Evolutionary conservation across 2,797 vertebrate species (phyloP).

Genomic region (Astyanax mexicanus): DNA sequence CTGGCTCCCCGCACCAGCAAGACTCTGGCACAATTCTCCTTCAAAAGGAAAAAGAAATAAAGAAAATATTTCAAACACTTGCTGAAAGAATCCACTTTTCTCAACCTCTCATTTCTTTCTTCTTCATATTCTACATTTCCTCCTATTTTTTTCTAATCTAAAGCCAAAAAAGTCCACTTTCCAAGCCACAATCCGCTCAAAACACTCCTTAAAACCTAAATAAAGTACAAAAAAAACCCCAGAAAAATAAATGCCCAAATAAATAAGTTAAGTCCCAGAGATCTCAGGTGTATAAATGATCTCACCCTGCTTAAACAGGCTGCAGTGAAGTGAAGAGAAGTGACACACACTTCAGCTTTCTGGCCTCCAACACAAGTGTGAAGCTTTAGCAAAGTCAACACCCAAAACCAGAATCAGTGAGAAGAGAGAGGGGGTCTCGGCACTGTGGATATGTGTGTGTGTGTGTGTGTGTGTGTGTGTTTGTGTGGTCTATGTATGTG

Average conservation of each 20-base stretch:
- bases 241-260: too few relatives aligned
- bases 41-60: constrained; percentile 44
- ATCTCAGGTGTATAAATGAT: background rate
- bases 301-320: constrained; percentile 38
- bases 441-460: constrained; percentile 50
- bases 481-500: constrained; percentile 47
- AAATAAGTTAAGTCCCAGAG: background rate
- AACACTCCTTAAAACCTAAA: background rate
- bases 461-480: constrained; percentile 49
- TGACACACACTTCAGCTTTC: constrained; percentile 52
- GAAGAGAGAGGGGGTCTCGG: constrained; percentile 43
- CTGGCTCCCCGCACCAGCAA: constrained; percentile 84
- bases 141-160: background rate
- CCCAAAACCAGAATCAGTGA: constrained; percentile 41
- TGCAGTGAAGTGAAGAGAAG: constrained; percentile 29
- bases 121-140: constrained; percentile 1
- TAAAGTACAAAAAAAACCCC: background rate
- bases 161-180: too few relatives aligned
- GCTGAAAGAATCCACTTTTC: background rate
- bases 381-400: constrained; percentile 54
- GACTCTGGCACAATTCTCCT: constrained; percentile 87
- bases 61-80: constrained; percentile 1
- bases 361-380: constrained; percentile 44
- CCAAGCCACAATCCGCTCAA: background rate
- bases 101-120: too few relatives aligned